phyloP scores from a whole-genome alignment of 1,140 invertebrate species.

The Arctopsyche grandis region DNA sequence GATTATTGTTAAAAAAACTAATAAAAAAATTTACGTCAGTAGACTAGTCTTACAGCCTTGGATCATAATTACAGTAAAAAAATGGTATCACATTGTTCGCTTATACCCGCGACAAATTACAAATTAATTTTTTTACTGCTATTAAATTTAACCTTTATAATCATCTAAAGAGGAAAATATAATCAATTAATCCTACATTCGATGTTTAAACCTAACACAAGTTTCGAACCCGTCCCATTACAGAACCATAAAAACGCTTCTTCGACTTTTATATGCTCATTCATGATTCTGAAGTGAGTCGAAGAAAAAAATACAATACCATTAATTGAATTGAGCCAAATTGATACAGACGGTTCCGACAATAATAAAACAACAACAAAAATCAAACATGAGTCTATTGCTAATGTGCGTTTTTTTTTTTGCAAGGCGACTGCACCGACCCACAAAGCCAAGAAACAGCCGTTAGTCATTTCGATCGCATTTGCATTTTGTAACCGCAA shows the following conservation, averaged over 20 bases:
- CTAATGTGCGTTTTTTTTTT: neutral
- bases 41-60: too few relatives aligned
- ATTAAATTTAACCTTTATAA: too few relatives aligned
- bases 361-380: neutral
- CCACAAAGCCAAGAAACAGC: slow-evolving; percentile 17
- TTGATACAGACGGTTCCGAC: neutral
- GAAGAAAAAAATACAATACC: neutral
- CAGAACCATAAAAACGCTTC: neutral
- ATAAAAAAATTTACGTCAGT: too few relatives aligned
- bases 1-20: too few relatives aligned
- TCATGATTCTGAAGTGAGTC: neutral
- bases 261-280: neutral
- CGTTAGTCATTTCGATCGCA: slow-evolving; percentile 23
- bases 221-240: slow-evolving; percentile 4
- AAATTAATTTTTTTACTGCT: too few relatives aligned
- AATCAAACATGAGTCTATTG: neutral
- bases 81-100: too few relatives aligned
- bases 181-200: too few relatives aligned
- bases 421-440: neutral
- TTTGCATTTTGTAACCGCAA: slow-evolving; percentile 24
- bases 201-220: too few relatives aligned
- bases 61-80: too few relatives aligned
- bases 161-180: too few relatives aligned
- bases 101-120: too few relatives aligned
- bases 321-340: slow-evolving; percentile 10